Evolutionary conservation across 2,113 vertebrate genomes (phyloP).

Genomic region (Formicarius rufipectus): DNA sequence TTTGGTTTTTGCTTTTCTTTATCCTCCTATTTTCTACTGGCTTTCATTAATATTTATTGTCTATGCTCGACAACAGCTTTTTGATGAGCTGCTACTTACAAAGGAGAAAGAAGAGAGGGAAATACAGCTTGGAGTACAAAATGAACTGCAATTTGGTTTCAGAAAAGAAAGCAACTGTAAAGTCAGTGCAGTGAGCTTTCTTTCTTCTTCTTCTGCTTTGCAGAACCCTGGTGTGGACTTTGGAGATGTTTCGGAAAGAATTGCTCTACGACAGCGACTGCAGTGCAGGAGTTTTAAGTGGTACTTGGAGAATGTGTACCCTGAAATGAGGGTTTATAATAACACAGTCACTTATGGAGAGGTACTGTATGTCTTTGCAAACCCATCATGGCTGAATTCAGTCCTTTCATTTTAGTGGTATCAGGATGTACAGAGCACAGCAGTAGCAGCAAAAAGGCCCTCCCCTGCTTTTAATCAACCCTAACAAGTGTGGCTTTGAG

Average conservation of each 20-base stretch:
- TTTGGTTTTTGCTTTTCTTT: neutral
- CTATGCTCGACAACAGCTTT: neutral
- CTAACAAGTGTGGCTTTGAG: neutral
- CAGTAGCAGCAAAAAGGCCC: neutral
- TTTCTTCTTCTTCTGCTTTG: neutral
- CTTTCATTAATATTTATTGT: constrained; percentile 54
- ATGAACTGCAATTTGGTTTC: neutral
- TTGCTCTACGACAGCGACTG: constrained; percentile 88
- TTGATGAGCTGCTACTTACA: constrained; percentile 6
- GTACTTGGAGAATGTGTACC: constrained; percentile 97
- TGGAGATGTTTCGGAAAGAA: constrained; percentile 92
- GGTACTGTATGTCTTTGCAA: constrained; percentile 73
- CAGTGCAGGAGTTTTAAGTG: constrained; percentile 95
- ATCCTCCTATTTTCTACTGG: neutral
- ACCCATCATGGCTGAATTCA: neutral
- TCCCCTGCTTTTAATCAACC: neutral
- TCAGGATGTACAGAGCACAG: neutral
- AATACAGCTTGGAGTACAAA: neutral
- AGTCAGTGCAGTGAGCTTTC: neutral
- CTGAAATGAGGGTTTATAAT: constrained; percentile 97
- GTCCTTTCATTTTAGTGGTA: neutral
- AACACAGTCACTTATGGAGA: constrained; percentile 97
- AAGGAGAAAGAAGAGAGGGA: neutral
- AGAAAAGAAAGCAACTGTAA: neutral
- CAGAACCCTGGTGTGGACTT: constrained; percentile 98